A percentile compares a stretch with the other conserved stretches of the same genome.
Conservation (phyloP, 2,888 invertebrate genomes). For the Celastrina argiolus region DNA sequence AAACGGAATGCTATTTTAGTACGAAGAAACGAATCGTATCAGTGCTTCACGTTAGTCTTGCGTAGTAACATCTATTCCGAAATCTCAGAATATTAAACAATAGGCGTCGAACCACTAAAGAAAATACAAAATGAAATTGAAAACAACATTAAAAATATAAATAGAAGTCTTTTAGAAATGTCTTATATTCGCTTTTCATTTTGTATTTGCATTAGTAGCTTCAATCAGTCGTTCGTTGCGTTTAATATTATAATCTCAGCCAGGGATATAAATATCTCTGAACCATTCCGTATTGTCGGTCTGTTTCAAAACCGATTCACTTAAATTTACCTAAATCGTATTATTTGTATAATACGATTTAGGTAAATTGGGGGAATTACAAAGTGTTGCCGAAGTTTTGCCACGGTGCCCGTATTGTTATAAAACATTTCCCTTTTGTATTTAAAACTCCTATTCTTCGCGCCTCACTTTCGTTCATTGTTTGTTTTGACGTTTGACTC, state of each 20-base stretch:
- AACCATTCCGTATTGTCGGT: not conserved
- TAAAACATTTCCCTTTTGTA: not conserved
- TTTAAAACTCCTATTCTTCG: not conserved
- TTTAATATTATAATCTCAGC: not conserved
- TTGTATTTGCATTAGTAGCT: too few species aligned
- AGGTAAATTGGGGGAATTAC: not conserved
- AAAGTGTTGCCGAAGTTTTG: not conserved
- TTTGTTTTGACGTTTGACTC: constrained; percentile 3
- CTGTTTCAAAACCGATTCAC: not conserved
- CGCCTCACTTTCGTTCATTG: not conserved
- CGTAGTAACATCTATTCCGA: constrained; percentile 1
- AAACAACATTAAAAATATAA: too few species aligned
- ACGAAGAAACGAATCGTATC: too few species aligned
- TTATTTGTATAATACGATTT: not conserved
- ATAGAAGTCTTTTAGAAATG: too few species aligned
- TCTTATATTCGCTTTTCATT: too few species aligned
- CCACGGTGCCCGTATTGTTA: not conserved
- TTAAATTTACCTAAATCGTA: not conserved
- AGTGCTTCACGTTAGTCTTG: too few species aligned
- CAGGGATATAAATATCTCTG: not conserved
- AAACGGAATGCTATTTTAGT: too few species aligned
- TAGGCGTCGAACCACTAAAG: too few species aligned
- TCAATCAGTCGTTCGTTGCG: too few species aligned
- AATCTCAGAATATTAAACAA: too few species aligned
- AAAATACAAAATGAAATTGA: too few species aligned